Percentiles rank a stretch among this genome's conserved stretches.
Evolutionary conservation across 53 echinoderm and acorn worm species (phyloP).

Genomic region (Astropecten irregularis): DNA sequence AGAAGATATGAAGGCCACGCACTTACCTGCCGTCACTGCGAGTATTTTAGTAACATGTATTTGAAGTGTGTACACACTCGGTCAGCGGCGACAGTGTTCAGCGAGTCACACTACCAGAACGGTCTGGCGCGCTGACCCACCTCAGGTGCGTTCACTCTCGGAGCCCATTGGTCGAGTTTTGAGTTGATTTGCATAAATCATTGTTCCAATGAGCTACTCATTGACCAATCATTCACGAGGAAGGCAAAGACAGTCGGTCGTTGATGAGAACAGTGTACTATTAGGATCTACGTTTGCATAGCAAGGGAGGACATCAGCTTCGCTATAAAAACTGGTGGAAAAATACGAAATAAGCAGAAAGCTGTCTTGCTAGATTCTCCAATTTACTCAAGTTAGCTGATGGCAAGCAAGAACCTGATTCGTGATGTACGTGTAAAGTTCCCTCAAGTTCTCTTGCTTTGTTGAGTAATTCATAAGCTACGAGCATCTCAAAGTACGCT

Average conservation of each 20-base stretch:
- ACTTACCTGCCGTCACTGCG: slow-evolving; percentile 19
- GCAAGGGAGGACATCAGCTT: background rate
- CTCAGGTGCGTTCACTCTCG: slow-evolving; percentile 28
- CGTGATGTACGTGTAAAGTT: background rate
- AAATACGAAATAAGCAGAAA: slow-evolving; percentile 19
- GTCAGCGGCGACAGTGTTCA: background rate
- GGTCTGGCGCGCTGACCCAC: slow-evolving; percentile 51
- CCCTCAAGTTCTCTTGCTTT: background rate
- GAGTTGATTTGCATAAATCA: slow-evolving; percentile 29
- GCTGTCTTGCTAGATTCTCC: slow-evolving; percentile 5
- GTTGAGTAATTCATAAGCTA: background rate
- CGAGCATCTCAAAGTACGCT: slow-evolving; percentile 5
- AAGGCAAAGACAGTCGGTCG: slow-evolving; percentile 42
- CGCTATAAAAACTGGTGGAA: slow-evolving; percentile 36
- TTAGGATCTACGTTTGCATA: slow-evolving; percentile 18
- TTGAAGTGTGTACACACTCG: slow-evolving; percentile 23
- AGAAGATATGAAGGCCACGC: slow-evolving; percentile 44
- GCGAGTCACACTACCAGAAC: slow-evolving; percentile 25
- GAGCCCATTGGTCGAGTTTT: slow-evolving; percentile 1
- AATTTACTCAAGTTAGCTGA: background rate
- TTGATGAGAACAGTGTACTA: slow-evolving; percentile 36
- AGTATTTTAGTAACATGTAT: slow-evolving; percentile 9
- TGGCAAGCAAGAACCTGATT: too few species aligned
- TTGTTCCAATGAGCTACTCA: slow-evolving; percentile 47
- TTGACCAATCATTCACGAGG: slow-evolving; percentile 28